Evolutionary conservation across 2,888 invertebrate genomes (phyloP), one percentile per base, ranked within the genome.

Genomic region (Drosophila birchii): DNA sequence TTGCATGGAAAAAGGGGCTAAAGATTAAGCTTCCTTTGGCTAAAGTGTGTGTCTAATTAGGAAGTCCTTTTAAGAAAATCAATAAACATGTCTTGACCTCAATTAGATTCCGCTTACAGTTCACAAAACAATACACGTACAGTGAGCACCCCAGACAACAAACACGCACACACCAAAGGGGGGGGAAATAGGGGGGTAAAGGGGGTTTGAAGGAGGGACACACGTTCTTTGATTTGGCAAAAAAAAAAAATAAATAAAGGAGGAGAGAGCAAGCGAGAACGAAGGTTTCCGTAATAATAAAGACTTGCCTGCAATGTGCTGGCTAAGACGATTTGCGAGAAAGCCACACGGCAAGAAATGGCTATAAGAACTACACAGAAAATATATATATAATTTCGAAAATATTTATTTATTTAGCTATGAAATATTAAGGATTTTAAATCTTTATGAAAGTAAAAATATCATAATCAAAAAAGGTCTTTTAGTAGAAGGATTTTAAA

Each of bases 31-130:
- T 67, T 55, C 39, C 70, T 47, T 49, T 8, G 66, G 78, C 84
- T 75, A 81, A 88, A 86, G 87, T 86, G 82, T 86, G 85, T 86
- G 85, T 86, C 86, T 86, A 86, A 86, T 86, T 86, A 88, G 89
- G 86, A 89, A 83, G 86, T 86, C 86, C 89, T 86, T 86, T 86
- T 88, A 83, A 81, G 79, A 90, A 90, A 90, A 90, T 90, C 89
- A 90, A 90, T 90, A 90, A 82, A 86, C 85, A 90, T 89, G 91
- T 90, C 89, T 90, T 90, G 89, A 90, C 89, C 89, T 90, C 89
- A 90, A 90, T 90, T 90, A 86, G 89, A 88, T 88, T 88, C 66
- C 88, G 86, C 88, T 86, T 89, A 88, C 89, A 86, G 80, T 89
- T 86, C 88, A 86, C 88, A 89, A 86, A 82, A 86, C 73, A 74